Percentiles rank a stretch among this genome's conserved stretches.
phyloP scores from a whole-genome alignment of 2,113 vertebrate species.

The Globicephala melas region DNA sequence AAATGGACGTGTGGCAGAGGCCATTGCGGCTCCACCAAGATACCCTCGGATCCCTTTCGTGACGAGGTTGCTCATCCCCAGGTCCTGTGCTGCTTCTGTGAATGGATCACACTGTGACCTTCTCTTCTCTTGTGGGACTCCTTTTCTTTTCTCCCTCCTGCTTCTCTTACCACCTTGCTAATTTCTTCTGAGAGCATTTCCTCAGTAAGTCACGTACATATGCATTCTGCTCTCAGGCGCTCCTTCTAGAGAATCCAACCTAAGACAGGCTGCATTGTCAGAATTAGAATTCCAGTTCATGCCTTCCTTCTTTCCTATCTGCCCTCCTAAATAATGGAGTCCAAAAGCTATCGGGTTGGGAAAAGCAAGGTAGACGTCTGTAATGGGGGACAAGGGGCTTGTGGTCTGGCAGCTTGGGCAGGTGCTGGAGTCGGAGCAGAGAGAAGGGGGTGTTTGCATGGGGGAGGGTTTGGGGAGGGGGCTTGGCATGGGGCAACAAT shows the following conservation, averaged over 20 bases:
- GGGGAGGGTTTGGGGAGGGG: fast-evolving
- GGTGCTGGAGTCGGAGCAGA: background rate
- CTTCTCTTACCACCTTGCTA: background rate
- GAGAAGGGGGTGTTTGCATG: background rate
- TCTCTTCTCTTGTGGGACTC: background rate
- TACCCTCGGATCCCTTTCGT: fast-evolving
- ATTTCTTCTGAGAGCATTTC: background rate
- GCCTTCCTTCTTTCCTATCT: background rate
- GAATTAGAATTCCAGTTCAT: background rate
- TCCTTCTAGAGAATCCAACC: background rate
- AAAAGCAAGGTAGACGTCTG: background rate
- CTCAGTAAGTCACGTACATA: background rate
- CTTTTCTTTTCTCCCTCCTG: fast-evolving
- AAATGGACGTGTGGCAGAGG: background rate
- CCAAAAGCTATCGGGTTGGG: background rate
- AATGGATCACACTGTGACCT: background rate
- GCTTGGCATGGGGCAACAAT: background rate
- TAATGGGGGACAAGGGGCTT: fast-evolving
- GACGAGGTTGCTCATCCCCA: background rate
- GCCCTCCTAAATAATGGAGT: background rate
- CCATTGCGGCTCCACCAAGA: background rate
- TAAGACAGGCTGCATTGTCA: background rate
- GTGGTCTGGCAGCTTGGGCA: background rate
- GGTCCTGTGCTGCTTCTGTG: background rate
- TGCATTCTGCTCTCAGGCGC: background rate